Base-by-base conservation (phyloP, 2,888 invertebrate species). In the Leucania comma region DNA sequence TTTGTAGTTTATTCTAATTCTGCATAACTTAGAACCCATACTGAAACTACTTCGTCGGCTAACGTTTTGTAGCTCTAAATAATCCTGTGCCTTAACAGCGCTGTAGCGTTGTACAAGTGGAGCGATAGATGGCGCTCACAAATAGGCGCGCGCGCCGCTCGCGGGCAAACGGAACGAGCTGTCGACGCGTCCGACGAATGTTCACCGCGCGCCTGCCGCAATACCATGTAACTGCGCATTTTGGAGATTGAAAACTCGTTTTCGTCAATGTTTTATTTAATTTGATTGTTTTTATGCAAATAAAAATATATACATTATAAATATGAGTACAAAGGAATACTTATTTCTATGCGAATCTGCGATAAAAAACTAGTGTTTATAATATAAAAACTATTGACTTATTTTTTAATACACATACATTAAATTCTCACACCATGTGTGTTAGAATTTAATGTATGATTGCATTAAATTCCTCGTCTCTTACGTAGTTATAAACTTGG, bases 141-240 rank as follows among this genome's bases (percentile, higher is more conserved):
- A 89, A 87, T 87, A 86, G 82, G 86, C 84, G 86, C 86, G 88
- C 86, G 87, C 88, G 88, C 86, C 84, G 90, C 93, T 90, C 77
- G 90, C 88, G 92, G 92, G 87, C 87, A 90, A 90, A 90, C 87
- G 90, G 92, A 92, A 92, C 91, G 92, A 93, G 93, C 92, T 93
- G 93, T 93, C 93, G 92, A 92, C 93, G 89, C 85, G 87, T 78
- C 81, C 90, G 85, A 92, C 89, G 90, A 90, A 91, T 92, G 89
- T 89, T 84, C 79, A 42, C 59, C n/a, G 24, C 84, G 76, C 24
- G 51, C 48, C 24, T 50, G 14, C 2, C 8, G 80, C 14, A 86
- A 56, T 80, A 78, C 35, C 64, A 51, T 12, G 87, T 56, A 73
- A 8, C 26, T 74, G 70, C 59, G 72, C 0, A 62, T 68, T 75